Conservation (phyloP, 2,113 vertebrate genomes). For the Cygnus atratus region DNA sequence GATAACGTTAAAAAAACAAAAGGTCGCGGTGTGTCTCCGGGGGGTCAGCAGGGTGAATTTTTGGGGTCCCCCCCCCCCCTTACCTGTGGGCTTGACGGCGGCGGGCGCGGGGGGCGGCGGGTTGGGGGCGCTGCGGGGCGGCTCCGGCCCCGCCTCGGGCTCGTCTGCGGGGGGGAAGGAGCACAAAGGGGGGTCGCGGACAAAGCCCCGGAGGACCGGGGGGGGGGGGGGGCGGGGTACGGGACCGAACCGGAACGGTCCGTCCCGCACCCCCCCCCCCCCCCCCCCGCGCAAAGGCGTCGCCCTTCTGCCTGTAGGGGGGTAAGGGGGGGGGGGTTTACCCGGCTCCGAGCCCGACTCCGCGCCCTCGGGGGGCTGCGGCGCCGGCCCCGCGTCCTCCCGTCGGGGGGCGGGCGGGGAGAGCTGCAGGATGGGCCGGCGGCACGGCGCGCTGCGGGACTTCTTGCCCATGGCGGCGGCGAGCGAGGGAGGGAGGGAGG, state of each 20-base stretch:
- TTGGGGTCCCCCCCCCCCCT: no score
- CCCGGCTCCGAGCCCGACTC: slow-evolving; percentile 79
- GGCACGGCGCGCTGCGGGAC: slow-evolving; percentile 81
- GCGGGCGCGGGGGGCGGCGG: slow-evolving; percentile 76
- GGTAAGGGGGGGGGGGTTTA: background rate
- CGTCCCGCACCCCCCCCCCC: no score
- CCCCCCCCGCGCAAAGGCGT: no score
- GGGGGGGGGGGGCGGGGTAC: no score
- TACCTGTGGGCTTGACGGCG: slow-evolving; percentile 88
- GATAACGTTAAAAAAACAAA: no score
- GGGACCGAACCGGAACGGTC: no score
- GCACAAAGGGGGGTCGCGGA: no score
- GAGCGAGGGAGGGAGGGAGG: background rate
- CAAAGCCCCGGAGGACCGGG: no score
- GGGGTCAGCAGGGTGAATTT: no score
- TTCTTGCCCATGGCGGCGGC: slow-evolving; percentile 81
- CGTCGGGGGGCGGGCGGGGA: slow-evolving; percentile 84
- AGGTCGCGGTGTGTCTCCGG: no score
- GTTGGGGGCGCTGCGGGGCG: slow-evolving; percentile 56
- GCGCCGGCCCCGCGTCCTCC: slow-evolving; percentile 73
- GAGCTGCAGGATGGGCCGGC: slow-evolving; percentile 91
- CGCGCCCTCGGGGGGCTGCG: background rate
- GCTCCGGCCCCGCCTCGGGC: slow-evolving; percentile 80
- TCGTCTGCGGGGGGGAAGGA: slow-evolving; percentile 73
- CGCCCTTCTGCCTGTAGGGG: no score